Evolutionary conservation across 2,797 vertebrate genomes (phyloP), one percentile per base, ranked within the genome.

Genomic region (Pangasius macronema): DNA sequence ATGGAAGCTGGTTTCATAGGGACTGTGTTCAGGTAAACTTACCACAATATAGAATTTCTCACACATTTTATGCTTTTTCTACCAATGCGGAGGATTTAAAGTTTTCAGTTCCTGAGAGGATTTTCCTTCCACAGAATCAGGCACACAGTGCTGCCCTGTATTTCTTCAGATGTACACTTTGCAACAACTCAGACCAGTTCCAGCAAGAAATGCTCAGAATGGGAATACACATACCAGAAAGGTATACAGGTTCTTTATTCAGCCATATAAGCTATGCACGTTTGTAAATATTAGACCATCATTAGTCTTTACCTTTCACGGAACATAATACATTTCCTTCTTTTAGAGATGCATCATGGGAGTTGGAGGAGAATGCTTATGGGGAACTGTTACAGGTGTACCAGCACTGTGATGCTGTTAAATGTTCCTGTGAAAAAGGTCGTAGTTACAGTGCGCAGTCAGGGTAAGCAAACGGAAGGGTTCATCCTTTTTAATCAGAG

Each of bases 101-200:
- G 13, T 42, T 42, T 61, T 46, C 6, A 3, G 36, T 22, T n/a
- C 2, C 24, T 73, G 51, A 67, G 14, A 42, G 75, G 30, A 33
- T 49, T 24, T 79, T 3, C 10, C 1, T 27, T 67, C 20, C n/a
- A 46, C 84, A 99, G 98, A 94, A 92, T 91, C 97, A 98, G 94
- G 98, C 98, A 91, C 95, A 98, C 93, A 99, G 97, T 88, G 97
- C 98, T 82, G 98, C 97, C 59, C 93, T 97, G 88, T 98, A 96
- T 96, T 99, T 99, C 96, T 99, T 99, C 94, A 97, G 96, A 91
- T 99, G 98, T 87, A 97, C 98, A 46, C 92, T 99, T 27, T 99
- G 98, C 89, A 99, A 96, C 94, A 99, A 98, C 94, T 97, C 96
- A 92, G 97, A 98, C 3, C 92, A 92, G 90, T 99, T 99, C 95